Percentiles rank a stretch among this genome's conserved stretches.
phyloP scores from a whole-genome alignment of 1,140 invertebrate species.

The Bilobella aurantiaca region DNA sequence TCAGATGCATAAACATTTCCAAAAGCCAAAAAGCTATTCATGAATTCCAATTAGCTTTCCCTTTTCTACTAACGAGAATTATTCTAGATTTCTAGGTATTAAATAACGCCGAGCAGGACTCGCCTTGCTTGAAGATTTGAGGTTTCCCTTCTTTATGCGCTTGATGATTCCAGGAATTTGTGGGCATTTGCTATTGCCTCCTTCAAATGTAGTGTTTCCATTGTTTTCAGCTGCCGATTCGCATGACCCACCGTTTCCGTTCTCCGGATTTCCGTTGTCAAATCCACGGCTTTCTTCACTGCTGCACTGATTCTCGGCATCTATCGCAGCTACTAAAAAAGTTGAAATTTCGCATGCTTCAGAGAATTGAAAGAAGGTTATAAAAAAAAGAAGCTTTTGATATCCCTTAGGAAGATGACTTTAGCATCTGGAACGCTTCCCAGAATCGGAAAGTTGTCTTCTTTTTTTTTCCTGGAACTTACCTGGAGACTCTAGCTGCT shows the following conservation, averaged over 20 bases:
- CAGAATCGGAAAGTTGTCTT: not conserved
- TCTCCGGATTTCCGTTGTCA: not conserved
- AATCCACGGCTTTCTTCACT: not conserved
- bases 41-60: not conserved
- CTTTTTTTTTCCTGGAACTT: too few species aligned
- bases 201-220: not conserved
- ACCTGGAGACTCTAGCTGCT: conserved; percentile 23
- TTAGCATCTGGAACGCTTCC: not conserved
- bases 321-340: not conserved
- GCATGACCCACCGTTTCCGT: conserved; percentile 14
- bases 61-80: not conserved
- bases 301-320: not conserved
- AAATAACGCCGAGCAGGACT: too few species aligned
- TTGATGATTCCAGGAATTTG: conserved; percentile 43
- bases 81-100: not conserved
- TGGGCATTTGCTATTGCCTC: not conserved
- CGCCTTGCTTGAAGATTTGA: conserved; percentile 42
- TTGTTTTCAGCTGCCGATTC: not conserved
- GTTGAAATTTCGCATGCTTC: too few species aligned
- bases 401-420: not conserved
- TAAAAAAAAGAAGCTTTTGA: not conserved
- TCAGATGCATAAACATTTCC: too few species aligned
- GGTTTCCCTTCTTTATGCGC: conserved; percentile 60
- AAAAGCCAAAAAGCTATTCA: not conserved
- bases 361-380: not conserved